Evolutionary conservation across 1,140 invertebrate species (phyloP), one percentile per base, ranked within the genome.

Genomic region (Platyscapa corneri): DNA sequence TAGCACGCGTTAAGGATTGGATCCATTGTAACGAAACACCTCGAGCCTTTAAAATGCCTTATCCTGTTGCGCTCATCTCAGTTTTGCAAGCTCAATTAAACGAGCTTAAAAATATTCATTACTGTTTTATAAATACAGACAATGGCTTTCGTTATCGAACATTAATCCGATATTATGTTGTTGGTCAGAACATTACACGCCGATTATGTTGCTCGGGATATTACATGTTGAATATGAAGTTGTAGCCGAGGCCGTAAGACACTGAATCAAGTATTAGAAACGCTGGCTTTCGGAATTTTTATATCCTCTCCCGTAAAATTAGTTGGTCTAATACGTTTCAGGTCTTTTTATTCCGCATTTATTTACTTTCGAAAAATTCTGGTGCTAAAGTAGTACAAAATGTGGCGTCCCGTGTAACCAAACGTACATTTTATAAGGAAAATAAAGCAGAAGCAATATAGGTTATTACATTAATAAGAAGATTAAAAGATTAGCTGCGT

Each of bases 1-100:
- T n/a, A n/a, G n/a, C n/a, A n/a, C n/a, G n/a, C 34, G 37, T 32
- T 34, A 39, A 72, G 18, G 70, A 42, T 74, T 39, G 70, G 37
- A 42, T 42, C 70, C 70, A 74, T 74, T 74, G 70, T 74, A 74
- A 74, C n/a, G 18, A 27, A 74, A 74, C 39, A 42, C 70, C 37
- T 3, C 30, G 32, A 74, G 23, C 34, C 67, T 67, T 67, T 72
- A 32, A 10, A 74, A n/a, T 8, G 37, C 37, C 12, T 74, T 74
- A 74, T 74, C 37, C 3, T 20, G 0, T 0, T 37, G 23, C 37
- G 37, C 70, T 16, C 16, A 72, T 70, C 67, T 39, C 6, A 27
- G 10, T 23, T 37, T 39, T 39, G 67, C 18, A 37, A 42, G 37
- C 30, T 74, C 30, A 20, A 72, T 27, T 39, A 67, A 67, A 34